Conservation (phyloP, 2,113 vertebrate species). For the Cisticola juncidis region DNA sequence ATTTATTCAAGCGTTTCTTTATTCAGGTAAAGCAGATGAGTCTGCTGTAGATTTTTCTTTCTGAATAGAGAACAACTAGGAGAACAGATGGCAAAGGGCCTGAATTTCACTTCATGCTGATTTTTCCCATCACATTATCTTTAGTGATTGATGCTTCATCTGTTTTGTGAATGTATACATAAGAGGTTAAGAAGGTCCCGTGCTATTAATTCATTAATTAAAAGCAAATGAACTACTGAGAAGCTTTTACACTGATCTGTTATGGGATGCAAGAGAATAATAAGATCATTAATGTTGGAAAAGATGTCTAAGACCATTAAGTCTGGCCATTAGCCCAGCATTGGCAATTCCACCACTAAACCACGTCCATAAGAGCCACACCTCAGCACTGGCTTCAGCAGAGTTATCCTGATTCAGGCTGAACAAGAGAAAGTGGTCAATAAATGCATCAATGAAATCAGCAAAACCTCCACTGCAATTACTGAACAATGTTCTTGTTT, state of each 20-base stretch:
- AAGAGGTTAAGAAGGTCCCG: not conserved
- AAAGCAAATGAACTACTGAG: not conserved
- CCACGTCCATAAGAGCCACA: not conserved
- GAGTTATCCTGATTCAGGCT: not conserved
- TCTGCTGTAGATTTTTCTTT: not conserved
- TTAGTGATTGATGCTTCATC: not conserved
- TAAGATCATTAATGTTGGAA: not conserved
- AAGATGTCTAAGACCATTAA: not conserved
- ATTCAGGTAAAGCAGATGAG: not conserved
- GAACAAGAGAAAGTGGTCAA: not conserved
- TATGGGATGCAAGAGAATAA: not conserved
- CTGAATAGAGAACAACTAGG: not conserved
- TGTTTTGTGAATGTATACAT: not conserved
- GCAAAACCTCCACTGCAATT: not conserved
- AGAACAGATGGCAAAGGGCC: not conserved
- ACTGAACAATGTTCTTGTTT: not conserved
- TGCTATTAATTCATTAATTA: not conserved
- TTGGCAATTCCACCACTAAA: not conserved
- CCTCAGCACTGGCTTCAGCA: not conserved
- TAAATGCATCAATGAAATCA: not conserved
- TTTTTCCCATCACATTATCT: not conserved
- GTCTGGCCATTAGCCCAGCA: not conserved
- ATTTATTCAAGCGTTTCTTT: not conserved
- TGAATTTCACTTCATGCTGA: not conserved
- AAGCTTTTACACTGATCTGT: not conserved